Evolutionary conservation across 2,113 vertebrate species (phyloP).

Genomic region (Irena cyanogastra): DNA sequence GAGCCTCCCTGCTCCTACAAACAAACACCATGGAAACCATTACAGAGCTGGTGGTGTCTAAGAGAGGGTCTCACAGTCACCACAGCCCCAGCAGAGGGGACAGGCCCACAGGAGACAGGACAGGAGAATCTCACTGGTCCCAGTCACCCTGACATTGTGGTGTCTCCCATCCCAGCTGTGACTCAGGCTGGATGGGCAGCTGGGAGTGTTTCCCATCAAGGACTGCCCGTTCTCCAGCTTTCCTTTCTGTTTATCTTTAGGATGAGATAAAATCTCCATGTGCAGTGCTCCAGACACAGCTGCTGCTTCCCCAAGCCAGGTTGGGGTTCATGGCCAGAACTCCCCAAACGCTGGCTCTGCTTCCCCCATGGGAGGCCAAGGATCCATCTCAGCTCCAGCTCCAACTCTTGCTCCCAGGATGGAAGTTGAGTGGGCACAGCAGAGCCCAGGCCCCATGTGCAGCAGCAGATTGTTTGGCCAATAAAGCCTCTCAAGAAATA

Average conservation of each 20-base stretch:
- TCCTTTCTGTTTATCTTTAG: background rate
- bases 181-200: background rate
- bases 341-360: background rate
- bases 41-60: background rate
- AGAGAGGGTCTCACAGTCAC: background rate
- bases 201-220: background rate
- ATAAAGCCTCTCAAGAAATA: background rate
- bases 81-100: background rate
- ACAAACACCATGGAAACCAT: background rate
- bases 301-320: background rate
- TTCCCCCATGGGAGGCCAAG: background rate
- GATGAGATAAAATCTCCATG: background rate
- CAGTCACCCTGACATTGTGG: background rate
- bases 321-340: background rate
- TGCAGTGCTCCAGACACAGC: background rate
- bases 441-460: accelerated
- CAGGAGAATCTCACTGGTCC: background rate
- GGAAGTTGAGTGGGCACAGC: background rate
- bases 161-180: accelerated
- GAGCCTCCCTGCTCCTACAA: background rate
- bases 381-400: background rate
- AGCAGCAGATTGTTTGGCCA: background rate
- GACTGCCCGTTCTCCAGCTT: background rate
- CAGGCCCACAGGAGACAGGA: background rate
- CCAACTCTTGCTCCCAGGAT: background rate